phyloP scores from a whole-genome alignment of 2,113 vertebrate species.

The Eira barbara region DNA sequence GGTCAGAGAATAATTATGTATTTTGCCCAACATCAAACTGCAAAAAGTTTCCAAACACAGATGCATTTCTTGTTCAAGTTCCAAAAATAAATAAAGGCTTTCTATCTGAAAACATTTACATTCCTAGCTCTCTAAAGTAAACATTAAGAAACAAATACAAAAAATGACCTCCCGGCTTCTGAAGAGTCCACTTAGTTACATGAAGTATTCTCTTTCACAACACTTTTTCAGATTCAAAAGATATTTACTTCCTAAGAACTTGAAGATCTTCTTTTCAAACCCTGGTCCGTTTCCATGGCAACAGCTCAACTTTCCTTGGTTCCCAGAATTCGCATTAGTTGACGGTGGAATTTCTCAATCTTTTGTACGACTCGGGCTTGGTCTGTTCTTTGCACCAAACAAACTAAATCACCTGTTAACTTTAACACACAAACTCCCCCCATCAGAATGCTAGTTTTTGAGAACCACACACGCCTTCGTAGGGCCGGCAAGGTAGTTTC shows the following conservation, averaged over 20 bases:
- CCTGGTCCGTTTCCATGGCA: conserved; percentile 93
- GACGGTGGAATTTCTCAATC: conserved; percentile 98
- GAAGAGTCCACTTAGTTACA: conserved; percentile 65
- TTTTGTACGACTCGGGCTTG: conserved; percentile 99
- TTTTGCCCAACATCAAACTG: conserved; percentile 55
- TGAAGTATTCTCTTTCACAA: conserved; percentile 70
- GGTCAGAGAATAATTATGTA: conserved; percentile 64
- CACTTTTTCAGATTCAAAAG: conserved; percentile 67
- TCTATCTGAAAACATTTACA: conserved; percentile 80
- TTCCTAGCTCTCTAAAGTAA: conserved; percentile 69
- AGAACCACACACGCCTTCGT: not conserved
- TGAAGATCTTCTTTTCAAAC: conserved; percentile 69
- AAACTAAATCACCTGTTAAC: conserved; percentile 64
- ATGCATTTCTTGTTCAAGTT: conserved; percentile 65
- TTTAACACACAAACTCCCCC: not conserved
- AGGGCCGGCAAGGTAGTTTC: not conserved
- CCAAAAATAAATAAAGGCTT: conserved; percentile 86
- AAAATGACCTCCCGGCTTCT: conserved; percentile 58
- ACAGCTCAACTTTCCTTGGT: conserved; percentile 95
- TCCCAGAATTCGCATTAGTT: conserved; percentile 98
- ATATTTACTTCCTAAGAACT: conserved; percentile 76
- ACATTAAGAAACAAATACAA: conserved; percentile 10
- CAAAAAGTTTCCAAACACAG: conserved; percentile 58
- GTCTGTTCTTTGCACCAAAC: conserved; percentile 95
- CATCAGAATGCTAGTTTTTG: not conserved